Evolutionary conservation across 2,113 vertebrate species (phyloP), one percentile per base, ranked within the genome.

Genomic region (Buteo buteo): DNA sequence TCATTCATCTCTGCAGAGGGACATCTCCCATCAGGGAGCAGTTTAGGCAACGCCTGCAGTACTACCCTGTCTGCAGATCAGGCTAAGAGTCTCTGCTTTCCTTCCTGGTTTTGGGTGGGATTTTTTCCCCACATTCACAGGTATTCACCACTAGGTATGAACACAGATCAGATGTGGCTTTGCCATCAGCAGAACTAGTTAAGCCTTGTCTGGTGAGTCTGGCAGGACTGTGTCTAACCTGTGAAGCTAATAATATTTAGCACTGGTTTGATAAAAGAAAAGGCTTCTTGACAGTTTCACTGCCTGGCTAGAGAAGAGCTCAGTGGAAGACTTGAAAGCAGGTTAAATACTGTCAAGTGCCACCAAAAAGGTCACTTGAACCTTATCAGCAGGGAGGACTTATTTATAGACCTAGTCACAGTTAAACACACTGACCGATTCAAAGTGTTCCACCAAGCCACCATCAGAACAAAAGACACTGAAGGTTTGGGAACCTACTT

Each of bases 361-460:
- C 80, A 84, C 90, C 93, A 79, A 94, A 94, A 97, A 94, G 61
- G 83, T 96, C 96, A 94, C 91, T 78, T 65, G 69, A 78, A 92
- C 92, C 90, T 88, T 84, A 84, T 47, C 55, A 82, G 52, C 50
- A 88, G 55, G 76, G 72, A 95, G 76, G 50, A 67, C 64, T 86
- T 94, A 91, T 92, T 95, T 95, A 86, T 86, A 94, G 96, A 82
- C 86, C 59, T 17, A 69, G 76, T 72, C 92, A 86, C 62, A 82
- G 57, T 86, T 67, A 96, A 93, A 89, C 36, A 88, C 58, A 21
- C 1, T 0, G 3, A 82, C 71, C 4, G 5, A 90, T 78, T 52
- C 92, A 91, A 78, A 70, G 77, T 45, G 96, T 94, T 92, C 94
- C 0, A 16, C 83, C 91, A 87, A 95, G 88, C 44, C 65, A 54